Conservation (phyloP, 2,888 invertebrate species). For the Leucophenga montana region DNA sequence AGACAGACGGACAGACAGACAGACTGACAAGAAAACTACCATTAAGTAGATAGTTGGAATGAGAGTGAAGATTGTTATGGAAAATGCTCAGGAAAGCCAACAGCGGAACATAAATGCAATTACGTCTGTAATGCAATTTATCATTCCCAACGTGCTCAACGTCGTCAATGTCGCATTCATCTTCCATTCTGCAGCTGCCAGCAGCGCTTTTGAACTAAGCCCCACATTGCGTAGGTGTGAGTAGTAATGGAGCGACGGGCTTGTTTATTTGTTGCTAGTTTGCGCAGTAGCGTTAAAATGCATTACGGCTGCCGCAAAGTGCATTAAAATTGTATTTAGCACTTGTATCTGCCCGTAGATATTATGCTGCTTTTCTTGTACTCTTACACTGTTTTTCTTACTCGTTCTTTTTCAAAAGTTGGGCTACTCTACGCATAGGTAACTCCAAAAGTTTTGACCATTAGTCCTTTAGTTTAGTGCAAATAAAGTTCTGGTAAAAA, state of each 20-base stretch:
- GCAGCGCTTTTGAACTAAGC: not conserved
- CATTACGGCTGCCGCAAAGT: constrained; percentile 59
- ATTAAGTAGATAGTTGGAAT: not conserved
- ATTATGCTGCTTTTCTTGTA: not conserved
- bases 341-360: constrained; percentile 31
- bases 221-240: not conserved
- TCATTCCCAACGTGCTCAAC: not conserved
- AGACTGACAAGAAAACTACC: not conserved
- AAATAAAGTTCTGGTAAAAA: too few relatives aligned
- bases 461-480: too few relatives aligned
- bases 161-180: not conserved
- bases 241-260: not conserved
- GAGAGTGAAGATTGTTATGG: too few relatives aligned
- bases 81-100: not conserved
- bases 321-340: constrained; percentile 67
- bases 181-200: not conserved
- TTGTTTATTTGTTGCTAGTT: constrained; percentile 41
- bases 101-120: constrained; percentile 38
- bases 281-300: constrained; percentile 40
- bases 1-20: not conserved
- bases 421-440: too few relatives aligned
- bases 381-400: not conserved
- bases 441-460: too few relatives aligned
- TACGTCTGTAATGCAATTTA: constrained; percentile 51
- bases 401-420: not conserved